Evolutionary conservation across 1,140 invertebrate genomes (phyloP), one percentile per base, ranked within the genome.

Genomic region (Cydia strobilella): DNA sequence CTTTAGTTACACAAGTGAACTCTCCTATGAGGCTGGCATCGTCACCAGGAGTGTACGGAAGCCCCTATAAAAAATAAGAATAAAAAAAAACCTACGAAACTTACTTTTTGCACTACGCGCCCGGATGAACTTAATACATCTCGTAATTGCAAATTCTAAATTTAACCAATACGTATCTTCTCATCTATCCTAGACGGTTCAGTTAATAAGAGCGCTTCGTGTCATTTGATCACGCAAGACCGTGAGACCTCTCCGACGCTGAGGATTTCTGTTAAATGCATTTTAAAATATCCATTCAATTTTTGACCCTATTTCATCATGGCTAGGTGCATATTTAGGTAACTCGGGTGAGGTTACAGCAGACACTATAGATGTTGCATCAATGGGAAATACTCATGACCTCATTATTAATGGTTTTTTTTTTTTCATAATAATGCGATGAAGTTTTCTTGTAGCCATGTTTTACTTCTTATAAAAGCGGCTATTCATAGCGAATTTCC

Each of bases 191-290:
- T 20, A 23, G 18, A 12, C 20, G 6, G 54, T 59, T 23, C 20
- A 59, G 54, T 10, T 59, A 23, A 59, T 23, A 59, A 59, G 54
- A 59, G 20, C 54, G 54, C 54, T 59, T 59, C 54, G 54, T 59
- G 54, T 59, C 54, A 59, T 59, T 59, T 23, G 54, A 59, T 59
- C 54, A 59, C 54, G 54, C 54, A 23, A 59, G 54, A 59, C 54
- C 54, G 54, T 59, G 54, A 59, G 54, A 59, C 54, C 20, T 23
- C 20, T 12, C 20, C 54, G 18, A 10, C n/a, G 20, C 54, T 12
- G 0, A 54, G 4, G 51, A 18, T 59, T 2, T 23, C 54, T 23
- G 9, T 59, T 59, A 23, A 59, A 59, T 59, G 18, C 7, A 51
- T 51, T 18, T 51, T 18, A 51, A 45, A 45, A 51, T 18, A 23